Base-by-base conservation (phyloP, 2,888 invertebrate species). In the Suillia variegata region DNA sequence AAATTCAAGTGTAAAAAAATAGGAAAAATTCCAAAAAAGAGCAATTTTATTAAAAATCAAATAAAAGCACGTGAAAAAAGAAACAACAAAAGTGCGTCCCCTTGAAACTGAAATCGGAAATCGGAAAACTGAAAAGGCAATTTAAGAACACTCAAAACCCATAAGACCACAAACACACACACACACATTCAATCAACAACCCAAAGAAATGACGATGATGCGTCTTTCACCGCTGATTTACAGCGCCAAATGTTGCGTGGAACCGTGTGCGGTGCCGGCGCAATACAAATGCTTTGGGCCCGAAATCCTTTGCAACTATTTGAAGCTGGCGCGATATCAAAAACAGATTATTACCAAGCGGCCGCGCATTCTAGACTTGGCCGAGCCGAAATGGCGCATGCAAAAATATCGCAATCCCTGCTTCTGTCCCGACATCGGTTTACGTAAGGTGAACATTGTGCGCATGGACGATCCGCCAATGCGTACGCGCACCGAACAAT, bases 401-500 rank as follows among this genome's bases (percentile, higher is more conserved):
- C 61, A 58, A 8, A 70, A 68, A 4, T 72, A 59, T 55, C 51
- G 71, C 20, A 72, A 70, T n/a, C 67, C 64, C 33, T 79, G 77
- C 51, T 33, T 75, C 1, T 78, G 78, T 51, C n/a, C 63, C 53
- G 8, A 26, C 5, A 26, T 26, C 6, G 6, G 38, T 13, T 26
- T 73, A n/a, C n/a, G 74, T 1, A 69, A 63, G 15, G 69, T 75
- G 24, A 65, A 78, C 33, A 66, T 76, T 1, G 62, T 74, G 17
- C 67, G 59, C 4, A 3, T 26, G n/a, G 64, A 69, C 12, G 69
- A 78, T 1, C 4, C 38, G 17, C 67, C 70, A 2, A 42, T 13
- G 1, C 31, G 67, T n/a, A 80, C 79, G 0, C 73, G 80, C 31
- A 79, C 77, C 17, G 76, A 79, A 33, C 80, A 79, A 58, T 61